A percentile compares a stretch with the other conserved stretches of the same genome.
phyloP scores from a whole-genome alignment of 1,140 invertebrate species.

The Oppia nitens region DNA sequence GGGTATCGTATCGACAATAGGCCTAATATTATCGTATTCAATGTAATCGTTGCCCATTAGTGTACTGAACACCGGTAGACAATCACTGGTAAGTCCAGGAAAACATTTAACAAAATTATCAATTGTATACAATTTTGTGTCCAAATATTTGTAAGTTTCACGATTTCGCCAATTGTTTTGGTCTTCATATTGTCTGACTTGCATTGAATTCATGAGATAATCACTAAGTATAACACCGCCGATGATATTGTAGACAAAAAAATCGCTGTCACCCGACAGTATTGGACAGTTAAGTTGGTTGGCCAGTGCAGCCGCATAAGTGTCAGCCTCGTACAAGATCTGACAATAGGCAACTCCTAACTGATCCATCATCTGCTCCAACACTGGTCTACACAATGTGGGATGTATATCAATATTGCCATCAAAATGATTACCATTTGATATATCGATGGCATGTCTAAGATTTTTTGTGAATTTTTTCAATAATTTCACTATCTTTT shows the following conservation, averaged over 20 bases:
- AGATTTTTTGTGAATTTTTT: not conserved
- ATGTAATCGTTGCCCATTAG: constrained; percentile 75
- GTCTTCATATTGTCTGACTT: not conserved
- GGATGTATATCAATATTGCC: constrained; percentile 18
- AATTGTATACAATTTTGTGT: not conserved
- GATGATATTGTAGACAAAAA: constrained; percentile 60
- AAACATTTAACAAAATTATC: constrained; percentile 42
- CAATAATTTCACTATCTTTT: not conserved
- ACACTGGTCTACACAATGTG: constrained; percentile 45
- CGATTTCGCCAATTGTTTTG: too few species aligned
- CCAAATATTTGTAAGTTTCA: constrained; percentile 12
- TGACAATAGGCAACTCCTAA: constrained; percentile 44
- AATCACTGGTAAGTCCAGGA: constrained; percentile 41
- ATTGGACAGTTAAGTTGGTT: constrained; percentile 58
- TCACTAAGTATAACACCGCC: constrained; percentile 52
- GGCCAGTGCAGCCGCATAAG: constrained; percentile 57
- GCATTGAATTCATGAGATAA: not conserved
- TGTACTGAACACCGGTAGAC: constrained; percentile 57
- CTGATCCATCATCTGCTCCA: constrained; percentile 44
- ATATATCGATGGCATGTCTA: not conserved
- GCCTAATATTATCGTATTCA: constrained; percentile 41
- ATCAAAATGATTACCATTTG: not conserved
- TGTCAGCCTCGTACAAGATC: constrained; percentile 70
- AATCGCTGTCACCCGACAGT: constrained; percentile 76
- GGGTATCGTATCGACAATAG: constrained; percentile 45